Evolutionary conservation across 1,140 invertebrate species (phyloP).

Genomic region (Hesperophylax magnus): DNA sequence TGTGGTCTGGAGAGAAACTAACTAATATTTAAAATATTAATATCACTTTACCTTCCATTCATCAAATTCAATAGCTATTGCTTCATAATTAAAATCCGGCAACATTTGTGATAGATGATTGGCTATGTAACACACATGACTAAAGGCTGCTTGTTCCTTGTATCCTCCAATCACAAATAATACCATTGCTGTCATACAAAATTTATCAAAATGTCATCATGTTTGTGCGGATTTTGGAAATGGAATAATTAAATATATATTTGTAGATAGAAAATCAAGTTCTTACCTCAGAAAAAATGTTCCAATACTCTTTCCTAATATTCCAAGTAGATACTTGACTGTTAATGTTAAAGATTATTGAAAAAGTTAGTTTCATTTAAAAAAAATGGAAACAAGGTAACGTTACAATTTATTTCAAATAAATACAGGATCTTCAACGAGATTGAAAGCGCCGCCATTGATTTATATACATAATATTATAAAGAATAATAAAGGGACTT

Average conservation of each 20-base stretch:
- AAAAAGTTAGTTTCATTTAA: no score
- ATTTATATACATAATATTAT: no score
- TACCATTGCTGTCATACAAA: constrained; percentile 58
- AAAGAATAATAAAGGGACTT: no score
- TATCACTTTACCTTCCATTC: constrained; percentile 64
- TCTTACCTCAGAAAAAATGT: no score
- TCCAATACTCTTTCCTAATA: no score
- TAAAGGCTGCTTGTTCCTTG: constrained; percentile 63
- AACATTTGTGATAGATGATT: constrained; percentile 65
- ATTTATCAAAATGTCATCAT: constrained; percentile 23
- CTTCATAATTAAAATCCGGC: constrained; percentile 64
- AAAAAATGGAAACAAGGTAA: not conserved
- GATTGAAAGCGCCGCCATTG: no score
- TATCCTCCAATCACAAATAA: constrained; percentile 65
- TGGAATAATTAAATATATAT: not conserved
- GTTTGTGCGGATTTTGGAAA: not conserved
- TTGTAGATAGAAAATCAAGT: no score
- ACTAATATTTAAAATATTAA: not conserved
- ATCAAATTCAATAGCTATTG: constrained; percentile 62
- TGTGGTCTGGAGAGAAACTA: no score
- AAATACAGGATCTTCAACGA: not conserved
- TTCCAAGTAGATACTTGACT: no score
- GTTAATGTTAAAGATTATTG: no score
- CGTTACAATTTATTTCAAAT: not conserved
- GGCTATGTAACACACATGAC: constrained; percentile 63